A percentile compares a stretch with the other conserved stretches of the same genome.
Conservation (phyloP, 2,888 invertebrate genomes). For the Brachylomia viminalis region DNA sequence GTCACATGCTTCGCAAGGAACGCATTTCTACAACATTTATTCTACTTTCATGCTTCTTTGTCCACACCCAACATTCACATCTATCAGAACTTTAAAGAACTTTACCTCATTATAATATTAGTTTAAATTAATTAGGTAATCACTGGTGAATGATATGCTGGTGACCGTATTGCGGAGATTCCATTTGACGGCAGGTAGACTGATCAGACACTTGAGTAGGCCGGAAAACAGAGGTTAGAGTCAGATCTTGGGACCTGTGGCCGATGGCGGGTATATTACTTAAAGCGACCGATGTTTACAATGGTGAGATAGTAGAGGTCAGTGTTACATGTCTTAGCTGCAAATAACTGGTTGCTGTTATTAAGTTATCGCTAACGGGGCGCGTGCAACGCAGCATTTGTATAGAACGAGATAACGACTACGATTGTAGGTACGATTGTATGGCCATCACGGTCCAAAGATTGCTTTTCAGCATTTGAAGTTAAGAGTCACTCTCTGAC, state of each 20-base stretch:
- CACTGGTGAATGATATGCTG: background rate
- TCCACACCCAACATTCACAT: no score
- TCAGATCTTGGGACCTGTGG: no score
- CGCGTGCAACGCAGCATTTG: background rate
- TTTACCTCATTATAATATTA: no score
- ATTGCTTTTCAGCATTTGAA: no score
- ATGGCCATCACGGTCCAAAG: background rate
- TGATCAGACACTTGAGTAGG: no score
- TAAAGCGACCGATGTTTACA: background rate
- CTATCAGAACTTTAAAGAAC: no score
- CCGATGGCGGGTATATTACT: background rate
- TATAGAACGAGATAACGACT: background rate
- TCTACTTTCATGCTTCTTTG: no score
- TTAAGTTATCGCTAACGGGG: background rate
- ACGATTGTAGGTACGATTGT: no score
- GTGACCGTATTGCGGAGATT: background rate
- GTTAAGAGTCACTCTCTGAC: no score
- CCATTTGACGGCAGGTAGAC: background rate
- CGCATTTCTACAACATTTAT: no score
- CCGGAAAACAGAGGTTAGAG: no score
- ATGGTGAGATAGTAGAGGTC: constrained; percentile 14
- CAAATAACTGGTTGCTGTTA: background rate
- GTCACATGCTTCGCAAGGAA: no score
- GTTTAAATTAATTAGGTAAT: background rate
- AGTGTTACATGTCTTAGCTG: constrained; percentile 2